Percentiles rank a stretch among this genome's conserved stretches.
Conservation (phyloP, 2,113 vertebrate species). For the Tragelaphus buxtoni region DNA sequence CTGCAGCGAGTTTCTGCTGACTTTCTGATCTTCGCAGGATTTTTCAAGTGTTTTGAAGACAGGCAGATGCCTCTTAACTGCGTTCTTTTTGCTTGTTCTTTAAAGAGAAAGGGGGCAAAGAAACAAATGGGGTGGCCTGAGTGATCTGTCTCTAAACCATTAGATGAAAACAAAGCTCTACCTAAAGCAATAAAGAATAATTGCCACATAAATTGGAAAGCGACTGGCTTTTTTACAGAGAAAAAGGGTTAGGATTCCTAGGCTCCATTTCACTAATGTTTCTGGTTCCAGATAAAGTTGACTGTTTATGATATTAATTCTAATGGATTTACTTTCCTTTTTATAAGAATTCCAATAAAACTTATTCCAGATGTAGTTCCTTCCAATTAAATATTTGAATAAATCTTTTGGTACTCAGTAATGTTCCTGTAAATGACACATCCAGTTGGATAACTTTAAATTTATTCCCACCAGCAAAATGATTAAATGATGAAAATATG, state of each 20-base stretch:
- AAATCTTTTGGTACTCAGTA: conserved; percentile 48
- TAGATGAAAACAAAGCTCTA: conserved; percentile 5
- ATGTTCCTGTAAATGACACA: conserved; percentile 6
- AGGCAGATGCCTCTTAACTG: not conserved
- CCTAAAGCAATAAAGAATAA: conserved; percentile 20
- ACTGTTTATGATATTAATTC: conserved; percentile 41
- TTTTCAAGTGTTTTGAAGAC: not conserved
- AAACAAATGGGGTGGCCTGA: not conserved
- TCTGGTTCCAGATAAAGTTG: conserved; percentile 48
- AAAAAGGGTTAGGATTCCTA: not conserved
- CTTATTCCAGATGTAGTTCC: conserved; percentile 62
- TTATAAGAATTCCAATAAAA: conserved; percentile 59
- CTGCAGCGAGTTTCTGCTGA: not conserved
- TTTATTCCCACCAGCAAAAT: conserved; percentile 49
- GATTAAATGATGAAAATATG: conserved; percentile 52
- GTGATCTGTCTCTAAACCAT: not conserved
- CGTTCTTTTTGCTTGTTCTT: not conserved
- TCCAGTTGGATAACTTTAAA: conserved; percentile 25
- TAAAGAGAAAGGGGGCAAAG: not conserved
- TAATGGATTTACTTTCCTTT: conserved; percentile 47
- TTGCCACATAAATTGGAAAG: not conserved
- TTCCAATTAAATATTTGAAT: conserved; percentile 62
- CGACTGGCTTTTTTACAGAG: not conserved
- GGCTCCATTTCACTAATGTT: not conserved
- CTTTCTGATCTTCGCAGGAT: not conserved